Evolutionary conservation across 2,888 invertebrate genomes (phyloP).

Genomic region (Scaptomyza reducta): DNA sequence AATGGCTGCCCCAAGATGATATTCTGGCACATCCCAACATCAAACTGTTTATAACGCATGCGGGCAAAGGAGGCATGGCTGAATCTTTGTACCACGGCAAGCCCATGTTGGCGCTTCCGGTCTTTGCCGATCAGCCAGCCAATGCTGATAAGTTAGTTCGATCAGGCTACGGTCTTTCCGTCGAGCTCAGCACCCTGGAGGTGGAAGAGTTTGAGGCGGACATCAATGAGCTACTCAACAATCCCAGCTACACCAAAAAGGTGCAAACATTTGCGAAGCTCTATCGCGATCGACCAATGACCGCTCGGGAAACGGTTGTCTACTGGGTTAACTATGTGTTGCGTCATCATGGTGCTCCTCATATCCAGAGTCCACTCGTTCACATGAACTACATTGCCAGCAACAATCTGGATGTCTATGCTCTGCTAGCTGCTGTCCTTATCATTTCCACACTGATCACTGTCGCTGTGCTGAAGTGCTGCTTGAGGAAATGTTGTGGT

Average conservation of each 20-base stretch:
- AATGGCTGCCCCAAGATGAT: slow-evolving; percentile 90
- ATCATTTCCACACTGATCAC: slow-evolving; percentile 37
- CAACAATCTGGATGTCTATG: slow-evolving; percentile 85
- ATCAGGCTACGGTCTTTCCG: slow-evolving; percentile 72
- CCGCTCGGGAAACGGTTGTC: slow-evolving; percentile 85
- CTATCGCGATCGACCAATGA: slow-evolving; percentile 86
- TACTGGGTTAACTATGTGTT: slow-evolving; percentile 87
- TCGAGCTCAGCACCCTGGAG: slow-evolving; percentile 63
- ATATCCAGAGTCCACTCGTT: slow-evolving; percentile 85
- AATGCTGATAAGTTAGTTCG: slow-evolving; percentile 73
- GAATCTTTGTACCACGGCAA: slow-evolving; percentile 87
- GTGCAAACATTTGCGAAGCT: slow-evolving; percentile 84
- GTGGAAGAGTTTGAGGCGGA: slow-evolving; percentile 50
- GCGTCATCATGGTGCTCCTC: slow-evolving; percentile 85
- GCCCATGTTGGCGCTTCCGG: slow-evolving; percentile 84
- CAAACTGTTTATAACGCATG: slow-evolving; percentile 88
- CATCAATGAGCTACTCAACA: slow-evolving; percentile 71
- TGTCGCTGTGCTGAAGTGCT: slow-evolving; percentile 47
- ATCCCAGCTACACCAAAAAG: slow-evolving; percentile 68
- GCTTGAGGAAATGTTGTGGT: slow-evolving; percentile 51
- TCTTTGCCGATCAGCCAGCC: slow-evolving; percentile 80
- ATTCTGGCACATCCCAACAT: slow-evolving; percentile 87
- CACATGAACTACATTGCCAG: slow-evolving; percentile 84
- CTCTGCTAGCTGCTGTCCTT: slow-evolving; percentile 44
- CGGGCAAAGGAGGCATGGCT: slow-evolving; percentile 87